A percentile compares a stretch with the other conserved stretches of the same genome.
These are phyloP conservation scores for Montipora efflorescens DNA, from an alignment of 64 coral and sea anemone genomes.

Conservation along the genomic window DNA sequence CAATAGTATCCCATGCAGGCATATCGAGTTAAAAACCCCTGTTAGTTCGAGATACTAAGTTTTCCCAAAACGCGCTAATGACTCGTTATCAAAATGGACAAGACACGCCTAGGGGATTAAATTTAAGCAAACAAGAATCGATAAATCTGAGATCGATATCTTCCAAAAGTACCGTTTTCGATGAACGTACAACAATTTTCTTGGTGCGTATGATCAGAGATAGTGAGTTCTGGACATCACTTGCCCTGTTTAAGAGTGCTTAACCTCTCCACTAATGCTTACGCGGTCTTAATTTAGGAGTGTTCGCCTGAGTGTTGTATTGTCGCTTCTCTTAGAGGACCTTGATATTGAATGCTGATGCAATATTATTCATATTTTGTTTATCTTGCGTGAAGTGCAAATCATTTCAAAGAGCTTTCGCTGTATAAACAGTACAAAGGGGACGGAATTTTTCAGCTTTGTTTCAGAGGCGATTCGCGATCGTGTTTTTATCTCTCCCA, in stretches of 20 bases:
- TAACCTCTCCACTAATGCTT: too few relatives aligned
- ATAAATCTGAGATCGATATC: background rate
- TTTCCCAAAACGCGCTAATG: background rate
- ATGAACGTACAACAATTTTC: background rate
- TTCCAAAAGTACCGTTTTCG: background rate
- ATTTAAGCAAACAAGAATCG: background rate
- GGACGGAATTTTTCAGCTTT: background rate
- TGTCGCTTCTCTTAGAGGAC: background rate
- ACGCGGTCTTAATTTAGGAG: too few relatives aligned
- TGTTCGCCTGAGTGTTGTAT: too few relatives aligned
- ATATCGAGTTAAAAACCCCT: background rate
- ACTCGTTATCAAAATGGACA: background rate
- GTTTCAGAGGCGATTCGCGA: background rate
- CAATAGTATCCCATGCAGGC: too few relatives aligned
- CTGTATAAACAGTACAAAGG: background rate
- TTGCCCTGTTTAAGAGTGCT: too few relatives aligned
- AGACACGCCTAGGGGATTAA: slow-evolving; percentile 16
- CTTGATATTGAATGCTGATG: background rate
- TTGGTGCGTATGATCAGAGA: background rate
- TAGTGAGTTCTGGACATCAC: too few relatives aligned
- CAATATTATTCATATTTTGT: background rate
- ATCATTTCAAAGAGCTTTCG: background rate
- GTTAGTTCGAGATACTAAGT: background rate
- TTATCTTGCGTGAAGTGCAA: background rate
- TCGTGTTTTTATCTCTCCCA: background rate